Percentiles rank a stretch among this genome's conserved stretches.
Conservation (phyloP, 2,888 invertebrate species). For the Pterostichus madidus region DNA sequence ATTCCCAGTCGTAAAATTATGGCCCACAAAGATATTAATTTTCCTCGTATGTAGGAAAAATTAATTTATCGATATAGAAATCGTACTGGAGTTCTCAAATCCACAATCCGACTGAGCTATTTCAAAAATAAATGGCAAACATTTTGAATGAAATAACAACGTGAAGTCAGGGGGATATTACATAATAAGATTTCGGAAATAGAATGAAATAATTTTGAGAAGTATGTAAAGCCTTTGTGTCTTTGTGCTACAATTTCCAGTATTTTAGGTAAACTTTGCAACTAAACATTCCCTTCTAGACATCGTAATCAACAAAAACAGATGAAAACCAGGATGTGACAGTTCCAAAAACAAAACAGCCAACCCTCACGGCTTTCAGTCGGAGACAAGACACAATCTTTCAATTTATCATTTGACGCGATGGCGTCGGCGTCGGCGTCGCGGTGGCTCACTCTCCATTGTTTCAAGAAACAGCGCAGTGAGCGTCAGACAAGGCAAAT, state of each 20-base stretch:
- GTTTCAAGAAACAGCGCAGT: conserved; percentile 38
- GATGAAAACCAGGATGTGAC: conserved; percentile 49
- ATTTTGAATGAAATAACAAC: too few relatives aligned
- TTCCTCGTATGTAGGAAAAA: too few relatives aligned
- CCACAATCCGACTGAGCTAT: too few relatives aligned
- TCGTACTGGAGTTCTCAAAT: too few relatives aligned
- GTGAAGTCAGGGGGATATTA: too few relatives aligned
- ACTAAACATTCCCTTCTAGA: conserved; percentile 20
- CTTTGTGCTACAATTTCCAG: conserved; percentile 20
- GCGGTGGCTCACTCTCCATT: conserved; percentile 38
- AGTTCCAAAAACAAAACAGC: conserved; percentile 50
- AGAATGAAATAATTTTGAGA: neutral
- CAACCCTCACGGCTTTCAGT: conserved; percentile 32
- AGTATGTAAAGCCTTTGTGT: conserved; percentile 8
- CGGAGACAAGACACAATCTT: conserved; percentile 51
- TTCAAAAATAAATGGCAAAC: too few relatives aligned
- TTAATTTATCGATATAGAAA: too few relatives aligned
- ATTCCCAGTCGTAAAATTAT: too few relatives aligned
- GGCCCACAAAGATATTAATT: too few relatives aligned
- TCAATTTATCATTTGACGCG: conserved; percentile 52
- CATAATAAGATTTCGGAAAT: neutral
- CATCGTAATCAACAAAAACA: conserved; percentile 46
- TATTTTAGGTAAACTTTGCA: conserved; percentile 44
- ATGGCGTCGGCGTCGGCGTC: conserved; percentile 34
- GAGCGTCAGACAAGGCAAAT: conserved; percentile 35